phyloP scores from a whole-genome alignment of 2,888 invertebrate species.

The Rotaria sp. region DNA sequence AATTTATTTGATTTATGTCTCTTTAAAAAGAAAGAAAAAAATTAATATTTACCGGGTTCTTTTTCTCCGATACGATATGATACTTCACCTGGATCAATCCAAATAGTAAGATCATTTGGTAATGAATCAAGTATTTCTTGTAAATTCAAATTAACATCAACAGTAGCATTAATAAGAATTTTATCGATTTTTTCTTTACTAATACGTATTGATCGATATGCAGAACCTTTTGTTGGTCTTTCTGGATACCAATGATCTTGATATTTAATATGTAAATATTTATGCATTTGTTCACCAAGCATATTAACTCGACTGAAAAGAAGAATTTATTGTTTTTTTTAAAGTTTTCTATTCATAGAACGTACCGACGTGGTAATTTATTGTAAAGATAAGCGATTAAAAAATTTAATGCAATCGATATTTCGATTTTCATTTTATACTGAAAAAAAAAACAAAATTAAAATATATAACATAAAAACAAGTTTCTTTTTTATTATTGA shows the following conservation, averaged over 20 bases:
- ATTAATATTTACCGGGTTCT: conserved; percentile 71
- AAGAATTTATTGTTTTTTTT: not conserved
- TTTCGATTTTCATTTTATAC: conserved; percentile 83
- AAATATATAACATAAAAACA: too few relatives aligned
- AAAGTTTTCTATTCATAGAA: too few relatives aligned
- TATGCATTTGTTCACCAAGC: conserved; percentile 90
- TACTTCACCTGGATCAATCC: conserved; percentile 87
- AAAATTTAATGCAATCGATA: conserved; percentile 94
- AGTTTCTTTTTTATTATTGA: too few relatives aligned
- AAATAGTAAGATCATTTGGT: conserved; percentile 85
- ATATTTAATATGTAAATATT: conserved; percentile 87
- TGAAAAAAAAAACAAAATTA: not conserved
- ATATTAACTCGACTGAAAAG: conserved; percentile 70
- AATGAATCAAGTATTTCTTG: conserved; percentile 85
- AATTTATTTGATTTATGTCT: conserved; percentile 56
- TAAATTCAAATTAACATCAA: conserved; percentile 84
- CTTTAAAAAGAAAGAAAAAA: conserved; percentile 46
- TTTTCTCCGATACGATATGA: conserved; percentile 93
- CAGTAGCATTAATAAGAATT: conserved; percentile 78
- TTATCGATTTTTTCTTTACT: conserved; percentile 79
- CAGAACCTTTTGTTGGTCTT: conserved; percentile 87
- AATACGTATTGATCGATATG: conserved; percentile 86
- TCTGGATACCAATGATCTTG: conserved; percentile 89
- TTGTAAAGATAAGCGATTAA: conserved; percentile 96
- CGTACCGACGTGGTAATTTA: conserved; percentile 76